A percentile compares a stretch with the other conserved stretches of the same genome.
Evolutionary conservation across 2,797 vertebrate species (phyloP).

Genomic region (Myotis myotis): DNA sequence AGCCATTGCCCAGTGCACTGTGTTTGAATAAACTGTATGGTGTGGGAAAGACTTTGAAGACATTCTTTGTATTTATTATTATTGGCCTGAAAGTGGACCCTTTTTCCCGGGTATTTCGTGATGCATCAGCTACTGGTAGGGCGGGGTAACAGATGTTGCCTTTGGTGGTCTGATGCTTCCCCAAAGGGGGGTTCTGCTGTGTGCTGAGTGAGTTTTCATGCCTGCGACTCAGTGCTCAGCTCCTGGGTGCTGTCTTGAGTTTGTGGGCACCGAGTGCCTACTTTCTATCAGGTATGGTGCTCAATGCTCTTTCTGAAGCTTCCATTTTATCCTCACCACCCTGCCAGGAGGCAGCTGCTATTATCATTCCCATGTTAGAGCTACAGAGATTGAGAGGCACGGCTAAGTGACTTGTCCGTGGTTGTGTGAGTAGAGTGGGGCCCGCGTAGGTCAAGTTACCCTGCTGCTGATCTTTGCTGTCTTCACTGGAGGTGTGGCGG

Average conservation of each 20-base stretch:
- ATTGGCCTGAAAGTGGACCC: conserved; percentile 56
- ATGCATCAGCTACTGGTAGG: conserved; percentile 24
- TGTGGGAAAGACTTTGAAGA: conserved; percentile 63
- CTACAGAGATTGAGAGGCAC: neutral
- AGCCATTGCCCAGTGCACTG: conserved; percentile 41
- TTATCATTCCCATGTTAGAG: neutral
- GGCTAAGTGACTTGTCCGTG: neutral
- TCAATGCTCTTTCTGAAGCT: neutral
- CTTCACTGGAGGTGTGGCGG: neutral
- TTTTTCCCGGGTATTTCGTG: conserved; percentile 32
- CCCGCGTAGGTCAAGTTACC: neutral
- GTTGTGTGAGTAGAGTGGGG: neutral
- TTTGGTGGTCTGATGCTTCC: conserved; percentile 54
- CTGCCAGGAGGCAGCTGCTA: neutral
- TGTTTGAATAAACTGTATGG: conserved; percentile 51
- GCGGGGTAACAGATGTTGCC: conserved; percentile 50
- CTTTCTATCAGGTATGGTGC: neutral
- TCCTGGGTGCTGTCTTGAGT: conserved; percentile 44
- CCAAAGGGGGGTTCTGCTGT: neutral
- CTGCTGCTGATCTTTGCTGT: neutral
- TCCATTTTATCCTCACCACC: neutral
- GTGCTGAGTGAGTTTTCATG: conserved; percentile 36
- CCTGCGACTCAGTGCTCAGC: neutral
- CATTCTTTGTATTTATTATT: conserved; percentile 61
- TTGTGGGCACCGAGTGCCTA: neutral